phyloP scores from a whole-genome alignment of 2,888 invertebrate species.

The Acanthosepion pharaonis region DNA sequence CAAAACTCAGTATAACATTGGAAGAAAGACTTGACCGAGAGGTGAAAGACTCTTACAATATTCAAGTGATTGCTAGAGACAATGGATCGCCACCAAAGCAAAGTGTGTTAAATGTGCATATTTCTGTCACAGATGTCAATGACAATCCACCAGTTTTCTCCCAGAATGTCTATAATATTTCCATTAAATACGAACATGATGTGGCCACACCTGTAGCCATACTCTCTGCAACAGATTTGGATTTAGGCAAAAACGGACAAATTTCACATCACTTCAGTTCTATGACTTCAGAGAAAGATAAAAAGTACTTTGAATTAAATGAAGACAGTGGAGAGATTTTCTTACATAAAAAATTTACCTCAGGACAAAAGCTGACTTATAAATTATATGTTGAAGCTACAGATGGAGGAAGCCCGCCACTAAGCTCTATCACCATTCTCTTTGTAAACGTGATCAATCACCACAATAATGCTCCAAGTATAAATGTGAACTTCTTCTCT shows the following conservation, averaged over 20 bases:
- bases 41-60: not conserved
- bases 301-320: conserved; percentile 9
- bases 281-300: conserved; percentile 21
- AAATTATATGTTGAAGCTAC: not conserved
- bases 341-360: not conserved
- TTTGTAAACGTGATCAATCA: not conserved
- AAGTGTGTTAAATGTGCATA: not conserved
- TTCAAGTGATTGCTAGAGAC: not conserved
- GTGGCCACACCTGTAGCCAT: not conserved
- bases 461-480: not conserved
- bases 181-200: not conserved
- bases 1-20: not conserved
- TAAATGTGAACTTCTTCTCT: not conserved
- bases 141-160: not conserved
- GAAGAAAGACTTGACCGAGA: not conserved
- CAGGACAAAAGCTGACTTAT: not conserved
- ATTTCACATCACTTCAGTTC: not conserved
- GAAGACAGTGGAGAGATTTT: not conserved
- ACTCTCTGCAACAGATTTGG: not conserved
- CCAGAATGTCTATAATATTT: not conserved
- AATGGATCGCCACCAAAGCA: not conserved
- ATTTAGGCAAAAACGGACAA: not conserved
- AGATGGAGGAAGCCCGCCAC: not conserved
- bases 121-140: not conserved
- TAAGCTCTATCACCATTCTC: not conserved